These are phyloP conservation scores for Eilema sororculum DNA, from an alignment of 2,888 invertebrate genomes.

Conservation along the genomic window DNA sequence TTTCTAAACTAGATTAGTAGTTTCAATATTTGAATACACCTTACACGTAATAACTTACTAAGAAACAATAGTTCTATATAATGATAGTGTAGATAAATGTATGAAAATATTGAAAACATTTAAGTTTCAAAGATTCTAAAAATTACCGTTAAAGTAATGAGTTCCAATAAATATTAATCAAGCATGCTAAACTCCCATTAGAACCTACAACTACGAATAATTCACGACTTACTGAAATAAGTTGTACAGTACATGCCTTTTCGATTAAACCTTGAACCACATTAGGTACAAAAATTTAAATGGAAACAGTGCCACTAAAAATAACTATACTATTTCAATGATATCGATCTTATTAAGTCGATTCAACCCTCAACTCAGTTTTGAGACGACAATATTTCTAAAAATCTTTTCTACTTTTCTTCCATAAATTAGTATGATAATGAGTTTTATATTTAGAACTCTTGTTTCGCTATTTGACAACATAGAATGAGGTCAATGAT, in stretches of 20 bases:
- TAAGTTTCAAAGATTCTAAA: neutral
- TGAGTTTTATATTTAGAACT: neutral
- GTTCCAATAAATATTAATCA: neutral
- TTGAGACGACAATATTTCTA: no score
- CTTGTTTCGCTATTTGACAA: conserved; percentile 1
- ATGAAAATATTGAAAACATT: neutral
- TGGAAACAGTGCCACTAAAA: neutral
- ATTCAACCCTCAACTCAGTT: neutral
- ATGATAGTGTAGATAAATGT: neutral
- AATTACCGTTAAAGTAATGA: neutral
- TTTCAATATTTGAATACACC: no score
- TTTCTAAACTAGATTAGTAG: no score
- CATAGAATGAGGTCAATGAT: conserved; percentile 7
- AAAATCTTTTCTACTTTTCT: neutral
- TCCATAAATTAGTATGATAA: neutral
- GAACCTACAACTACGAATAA: neutral
- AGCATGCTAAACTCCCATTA: neutral
- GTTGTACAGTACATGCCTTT: neutral
- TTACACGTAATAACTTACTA: no score
- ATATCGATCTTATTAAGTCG: neutral
- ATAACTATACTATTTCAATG: neutral
- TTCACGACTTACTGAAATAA: neutral
- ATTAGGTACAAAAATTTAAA: neutral
- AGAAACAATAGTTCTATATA: no score
- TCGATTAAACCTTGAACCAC: neutral